Conservation (phyloP, 2,888 invertebrate genomes). For the Hipparchia semele region DNA sequence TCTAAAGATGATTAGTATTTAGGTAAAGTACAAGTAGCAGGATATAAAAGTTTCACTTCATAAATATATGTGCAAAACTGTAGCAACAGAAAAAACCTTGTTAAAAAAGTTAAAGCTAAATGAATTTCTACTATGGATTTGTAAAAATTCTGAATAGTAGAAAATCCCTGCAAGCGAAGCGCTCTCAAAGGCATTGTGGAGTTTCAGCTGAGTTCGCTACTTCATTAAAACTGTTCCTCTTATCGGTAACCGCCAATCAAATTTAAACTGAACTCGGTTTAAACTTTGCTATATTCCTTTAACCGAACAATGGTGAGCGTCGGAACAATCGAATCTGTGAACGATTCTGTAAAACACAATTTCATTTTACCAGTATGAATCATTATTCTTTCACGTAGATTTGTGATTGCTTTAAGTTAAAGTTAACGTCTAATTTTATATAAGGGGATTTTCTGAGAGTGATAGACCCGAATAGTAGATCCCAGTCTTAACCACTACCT, state of each 20-base stretch:
- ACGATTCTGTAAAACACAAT: constrained; percentile 19
- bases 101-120: background rate
- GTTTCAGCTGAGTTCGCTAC: constrained; percentile 32
- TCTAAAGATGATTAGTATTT: no score
- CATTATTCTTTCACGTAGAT: background rate
- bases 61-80: no score
- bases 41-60: no score
- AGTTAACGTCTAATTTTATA: no score
- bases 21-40: background rate
- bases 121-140: constrained; percentile 18
- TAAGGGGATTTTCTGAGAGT: no score
- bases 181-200: constrained; percentile 28
- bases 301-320: constrained; percentile 29
- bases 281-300: constrained; percentile 32
- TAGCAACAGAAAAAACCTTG: background rate
- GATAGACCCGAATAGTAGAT: no score
- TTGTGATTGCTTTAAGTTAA: background rate
- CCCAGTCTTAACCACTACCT: no score
- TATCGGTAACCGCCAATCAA: constrained; percentile 36
- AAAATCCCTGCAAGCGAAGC: constrained; percentile 25
- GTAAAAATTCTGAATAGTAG: constrained; percentile 22
- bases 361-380: constrained; percentile 7
- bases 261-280: constrained; percentile 35
- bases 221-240: constrained; percentile 37
- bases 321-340: constrained; percentile 25